A percentile compares a stretch with the other conserved stretches of the same genome.
These are phyloP conservation scores for Melanocharis versteri DNA, from an alignment of 2,113 vertebrate species.

Conservation along the genomic window DNA sequence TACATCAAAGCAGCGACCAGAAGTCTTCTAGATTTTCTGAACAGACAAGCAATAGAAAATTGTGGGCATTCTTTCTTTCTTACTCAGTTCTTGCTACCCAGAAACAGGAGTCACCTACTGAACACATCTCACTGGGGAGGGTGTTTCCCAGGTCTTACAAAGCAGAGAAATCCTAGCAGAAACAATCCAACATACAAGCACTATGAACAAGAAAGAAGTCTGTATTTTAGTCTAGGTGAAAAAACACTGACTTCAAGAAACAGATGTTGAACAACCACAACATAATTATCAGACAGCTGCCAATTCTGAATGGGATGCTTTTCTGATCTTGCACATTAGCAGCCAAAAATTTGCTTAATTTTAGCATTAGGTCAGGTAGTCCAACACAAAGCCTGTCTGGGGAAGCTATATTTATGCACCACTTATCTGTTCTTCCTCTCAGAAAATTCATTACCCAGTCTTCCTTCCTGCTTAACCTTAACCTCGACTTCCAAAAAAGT, in stretches of 20 bases:
- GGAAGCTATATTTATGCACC: slow-evolving; percentile 1
- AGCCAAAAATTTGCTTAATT: slow-evolving; percentile 1
- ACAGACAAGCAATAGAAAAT: not conserved
- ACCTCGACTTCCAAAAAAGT: not conserved
- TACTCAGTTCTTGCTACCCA: not conserved
- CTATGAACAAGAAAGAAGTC: not conserved
- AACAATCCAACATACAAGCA: not conserved
- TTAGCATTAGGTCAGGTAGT: slow-evolving; percentile 29
- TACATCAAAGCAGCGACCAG: not conserved
- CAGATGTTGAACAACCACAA: not conserved
- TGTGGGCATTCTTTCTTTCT: not conserved
- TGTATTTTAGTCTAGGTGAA: not conserved
- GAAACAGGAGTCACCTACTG: not conserved
- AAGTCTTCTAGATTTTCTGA: not conserved
- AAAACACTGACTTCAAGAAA: not conserved
- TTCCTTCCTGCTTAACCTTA: slow-evolving; percentile 60
- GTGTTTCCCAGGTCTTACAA: not conserved
- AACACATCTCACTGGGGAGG: not conserved
- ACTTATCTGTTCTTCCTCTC: slow-evolving; percentile 27
- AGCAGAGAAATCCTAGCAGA: not conserved
- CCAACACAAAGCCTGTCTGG: not conserved
- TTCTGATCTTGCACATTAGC: not conserved
- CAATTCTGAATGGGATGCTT: not conserved
- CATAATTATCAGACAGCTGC: not conserved
- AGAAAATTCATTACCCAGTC: slow-evolving; percentile 50